These are phyloP conservation scores for Bradysia coprophila DNA, from an alignment of 1,140 invertebrate genomes.

Conservation along the genomic window DNA sequence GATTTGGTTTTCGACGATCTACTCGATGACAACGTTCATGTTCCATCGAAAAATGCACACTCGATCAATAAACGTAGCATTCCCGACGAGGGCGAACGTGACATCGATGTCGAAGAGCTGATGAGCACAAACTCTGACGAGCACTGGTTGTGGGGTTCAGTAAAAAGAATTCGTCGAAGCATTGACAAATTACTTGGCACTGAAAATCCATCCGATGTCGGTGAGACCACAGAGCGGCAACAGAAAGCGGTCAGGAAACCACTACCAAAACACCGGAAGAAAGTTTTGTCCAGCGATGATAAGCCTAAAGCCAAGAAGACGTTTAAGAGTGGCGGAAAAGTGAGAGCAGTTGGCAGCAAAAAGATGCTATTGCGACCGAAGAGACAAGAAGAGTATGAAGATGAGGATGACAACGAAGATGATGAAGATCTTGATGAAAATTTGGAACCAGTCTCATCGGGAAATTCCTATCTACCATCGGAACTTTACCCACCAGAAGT, in stretches of 20 bases:
- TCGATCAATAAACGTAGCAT: neutral
- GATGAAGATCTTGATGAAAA: neutral
- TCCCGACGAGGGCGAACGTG: slow-evolving; percentile 2
- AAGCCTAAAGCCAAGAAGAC: neutral
- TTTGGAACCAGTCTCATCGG: neutral
- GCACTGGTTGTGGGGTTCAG: slow-evolving; percentile 11
- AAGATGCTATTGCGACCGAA: neutral
- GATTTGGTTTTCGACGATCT: neutral
- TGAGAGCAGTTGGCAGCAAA: neutral
- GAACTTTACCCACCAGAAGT: too few relatives aligned
- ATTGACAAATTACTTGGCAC: slow-evolving; percentile 12
- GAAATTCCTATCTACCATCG: too few relatives aligned
- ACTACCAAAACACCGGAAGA: neutral
- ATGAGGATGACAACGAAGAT: slow-evolving; percentile 2
- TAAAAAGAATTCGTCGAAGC: slow-evolving; percentile 15
- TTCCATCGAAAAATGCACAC: slow-evolving; percentile 2
- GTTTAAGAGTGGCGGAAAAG: neutral
- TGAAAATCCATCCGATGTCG: neutral
- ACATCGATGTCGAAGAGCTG: neutral
- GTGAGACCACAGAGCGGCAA: neutral
- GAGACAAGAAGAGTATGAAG: neutral
- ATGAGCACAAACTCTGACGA: neutral
- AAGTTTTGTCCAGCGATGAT: neutral
- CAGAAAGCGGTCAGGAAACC: neutral
- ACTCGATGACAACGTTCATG: neutral